Percentiles rank a stretch among this genome's conserved stretches.
phyloP scores from a whole-genome alignment of 1,140 invertebrate genomes.

The Zophobas morio region DNA sequence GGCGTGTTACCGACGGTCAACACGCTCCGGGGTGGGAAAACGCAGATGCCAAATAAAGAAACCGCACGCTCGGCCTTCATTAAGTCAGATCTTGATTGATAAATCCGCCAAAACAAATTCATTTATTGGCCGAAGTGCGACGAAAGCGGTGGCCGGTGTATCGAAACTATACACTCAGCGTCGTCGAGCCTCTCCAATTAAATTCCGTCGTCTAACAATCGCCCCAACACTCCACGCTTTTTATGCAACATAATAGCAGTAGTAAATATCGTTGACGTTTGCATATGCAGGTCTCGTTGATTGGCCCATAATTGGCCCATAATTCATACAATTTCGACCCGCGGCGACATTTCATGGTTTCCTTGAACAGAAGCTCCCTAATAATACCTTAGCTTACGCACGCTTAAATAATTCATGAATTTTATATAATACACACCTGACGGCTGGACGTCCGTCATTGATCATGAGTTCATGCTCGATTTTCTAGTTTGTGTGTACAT shows the following conservation, averaged over 20 bases:
- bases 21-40: not conserved
- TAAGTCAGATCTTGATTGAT: too few relatives aligned
- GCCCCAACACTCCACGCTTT: not conserved
- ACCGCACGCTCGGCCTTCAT: not conserved
- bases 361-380: conserved; percentile 42
- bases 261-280: conserved; percentile 15
- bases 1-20: conserved; percentile 3
- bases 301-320: conserved; percentile 37
- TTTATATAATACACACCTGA: conserved; percentile 25
- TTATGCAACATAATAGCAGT: conserved; percentile 16
- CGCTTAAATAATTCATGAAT: conserved; percentile 47
- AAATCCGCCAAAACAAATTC: too few relatives aligned
- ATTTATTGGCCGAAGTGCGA: too few relatives aligned
- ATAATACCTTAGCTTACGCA: conserved; percentile 20
- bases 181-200: too few relatives aligned
- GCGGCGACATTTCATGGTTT: conserved; percentile 40
- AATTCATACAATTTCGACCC: conserved; percentile 25
- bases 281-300: conserved; percentile 30
- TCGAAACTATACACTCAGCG: too few relatives aligned
- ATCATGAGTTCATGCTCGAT: too few relatives aligned
- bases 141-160: too few relatives aligned
- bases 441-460: conserved; percentile 3
- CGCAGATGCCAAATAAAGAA: not conserved
- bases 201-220: too few relatives aligned
- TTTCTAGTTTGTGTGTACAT: too few relatives aligned